These are phyloP conservation scores for Trypoxylus dichotomus DNA, from an alignment of 1,140 invertebrate species.

Conservation along the genomic window DNA sequence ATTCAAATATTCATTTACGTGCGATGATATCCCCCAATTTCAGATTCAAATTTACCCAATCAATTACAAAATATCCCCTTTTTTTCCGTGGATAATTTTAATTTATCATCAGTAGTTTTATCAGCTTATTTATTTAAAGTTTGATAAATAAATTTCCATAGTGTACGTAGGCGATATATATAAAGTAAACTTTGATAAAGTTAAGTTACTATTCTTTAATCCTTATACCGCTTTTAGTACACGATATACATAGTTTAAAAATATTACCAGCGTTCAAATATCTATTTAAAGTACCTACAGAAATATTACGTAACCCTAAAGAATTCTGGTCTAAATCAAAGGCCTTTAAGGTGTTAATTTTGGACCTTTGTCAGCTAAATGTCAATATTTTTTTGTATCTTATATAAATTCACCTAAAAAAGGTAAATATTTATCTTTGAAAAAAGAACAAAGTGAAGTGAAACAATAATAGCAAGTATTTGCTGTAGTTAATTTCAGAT, in stretches of 20 bases:
- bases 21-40: no score
- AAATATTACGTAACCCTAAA: background rate
- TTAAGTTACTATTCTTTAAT: background rate
- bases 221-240: background rate
- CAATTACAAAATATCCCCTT: no score
- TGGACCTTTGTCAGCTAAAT: background rate
- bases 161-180: background rate
- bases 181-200: background rate
- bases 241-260: background rate
- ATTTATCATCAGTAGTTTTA: background rate
- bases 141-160: background rate
- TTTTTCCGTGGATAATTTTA: no score
- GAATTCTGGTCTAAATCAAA: background rate
- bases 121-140: background rate
- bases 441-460: background rate
- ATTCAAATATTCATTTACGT: no score
- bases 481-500: background rate
- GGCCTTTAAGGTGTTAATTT: background rate
- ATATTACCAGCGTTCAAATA: no score
- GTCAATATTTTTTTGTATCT: background rate
- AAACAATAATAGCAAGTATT: background rate
- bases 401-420: background rate
- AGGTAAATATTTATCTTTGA: background rate
- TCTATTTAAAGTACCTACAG: no score
- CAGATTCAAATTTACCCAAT: no score